Percentiles rank a stretch among this genome's conserved stretches.
Evolutionary conservation across 2,888 invertebrate species (phyloP).

Genomic region (Eristalis intricaria): DNA sequence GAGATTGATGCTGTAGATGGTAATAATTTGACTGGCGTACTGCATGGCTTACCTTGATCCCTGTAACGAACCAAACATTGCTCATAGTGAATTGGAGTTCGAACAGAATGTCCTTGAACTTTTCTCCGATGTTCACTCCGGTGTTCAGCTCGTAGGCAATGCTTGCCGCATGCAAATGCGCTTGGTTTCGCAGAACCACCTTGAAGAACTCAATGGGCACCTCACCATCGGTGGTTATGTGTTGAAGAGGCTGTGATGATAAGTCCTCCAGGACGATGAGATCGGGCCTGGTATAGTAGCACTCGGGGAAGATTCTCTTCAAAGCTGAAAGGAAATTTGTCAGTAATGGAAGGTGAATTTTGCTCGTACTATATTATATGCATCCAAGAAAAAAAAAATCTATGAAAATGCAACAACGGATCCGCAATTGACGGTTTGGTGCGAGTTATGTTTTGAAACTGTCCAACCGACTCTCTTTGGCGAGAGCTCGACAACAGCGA

Average conservation of each 20-base stretch:
- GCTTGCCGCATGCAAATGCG: slow-evolving; percentile 76
- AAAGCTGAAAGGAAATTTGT: slow-evolving; percentile 68
- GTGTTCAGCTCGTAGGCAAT: slow-evolving; percentile 77
- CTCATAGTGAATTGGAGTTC: slow-evolving; percentile 74
- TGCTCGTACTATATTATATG: no score
- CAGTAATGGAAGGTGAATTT: no score
- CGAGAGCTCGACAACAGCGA: no score
- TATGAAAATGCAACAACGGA: no score
- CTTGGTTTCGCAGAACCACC: slow-evolving; percentile 74
- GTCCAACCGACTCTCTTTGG: no score
- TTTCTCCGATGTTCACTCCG: slow-evolving; percentile 74
- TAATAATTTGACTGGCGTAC: neutral
- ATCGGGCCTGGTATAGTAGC: slow-evolving; percentile 75
- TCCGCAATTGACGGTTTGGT: no score
- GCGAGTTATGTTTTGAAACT: no score
- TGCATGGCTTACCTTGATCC: slow-evolving; percentile 74
- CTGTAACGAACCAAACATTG: slow-evolving; percentile 76
- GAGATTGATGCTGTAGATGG: neutral
- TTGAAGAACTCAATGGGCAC: slow-evolving; percentile 74
- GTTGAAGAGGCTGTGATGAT: slow-evolving; percentile 67
- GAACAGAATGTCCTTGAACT: slow-evolving; percentile 72
- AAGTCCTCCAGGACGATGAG: slow-evolving; percentile 77
- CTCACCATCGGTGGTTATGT: slow-evolving; percentile 66
- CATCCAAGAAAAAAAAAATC: no score
- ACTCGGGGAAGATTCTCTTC: slow-evolving; percentile 74